A percentile compares a stretch with the other conserved stretches of the same genome.
phyloP scores from a whole-genome alignment of 2,888 invertebrate genomes.

The Dyspetes luteomarginatus region DNA sequence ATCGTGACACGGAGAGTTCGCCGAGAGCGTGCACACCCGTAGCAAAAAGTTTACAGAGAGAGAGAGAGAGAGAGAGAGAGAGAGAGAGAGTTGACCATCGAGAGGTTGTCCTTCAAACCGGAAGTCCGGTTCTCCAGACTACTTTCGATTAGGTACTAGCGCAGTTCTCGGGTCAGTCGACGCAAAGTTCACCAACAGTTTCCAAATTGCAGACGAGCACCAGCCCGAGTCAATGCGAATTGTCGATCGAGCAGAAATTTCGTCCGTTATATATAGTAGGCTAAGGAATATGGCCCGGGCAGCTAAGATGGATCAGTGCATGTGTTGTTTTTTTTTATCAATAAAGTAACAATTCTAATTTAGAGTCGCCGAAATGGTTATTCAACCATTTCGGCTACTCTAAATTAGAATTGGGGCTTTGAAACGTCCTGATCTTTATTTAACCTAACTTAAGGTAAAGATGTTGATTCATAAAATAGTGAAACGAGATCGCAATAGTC shows the following conservation, averaged over 20 bases:
- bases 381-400: no score
- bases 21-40: neutral
- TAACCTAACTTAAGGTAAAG: no score
- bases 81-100: conserved; percentile 46
- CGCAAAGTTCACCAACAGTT: conserved; percentile 44
- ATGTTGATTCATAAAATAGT: no score
- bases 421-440: no score
- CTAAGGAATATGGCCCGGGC: no score
- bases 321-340: no score
- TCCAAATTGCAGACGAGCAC: conserved; percentile 22
- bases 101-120: conserved; percentile 51
- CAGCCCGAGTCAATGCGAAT: neutral
- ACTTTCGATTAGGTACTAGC: conserved; percentile 19
- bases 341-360: no score
- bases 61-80: no score
- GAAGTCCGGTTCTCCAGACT: conserved; percentile 46
- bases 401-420: no score
- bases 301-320: no score
- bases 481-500: no score
- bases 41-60: conserved; percentile 35
- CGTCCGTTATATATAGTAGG: neutral
- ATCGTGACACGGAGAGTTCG: conserved; percentile 22
- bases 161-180: neutral
- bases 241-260: neutral
- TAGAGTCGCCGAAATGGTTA: no score